Conservation (phyloP, 2,888 invertebrate species). For the Noctua comes region DNA sequence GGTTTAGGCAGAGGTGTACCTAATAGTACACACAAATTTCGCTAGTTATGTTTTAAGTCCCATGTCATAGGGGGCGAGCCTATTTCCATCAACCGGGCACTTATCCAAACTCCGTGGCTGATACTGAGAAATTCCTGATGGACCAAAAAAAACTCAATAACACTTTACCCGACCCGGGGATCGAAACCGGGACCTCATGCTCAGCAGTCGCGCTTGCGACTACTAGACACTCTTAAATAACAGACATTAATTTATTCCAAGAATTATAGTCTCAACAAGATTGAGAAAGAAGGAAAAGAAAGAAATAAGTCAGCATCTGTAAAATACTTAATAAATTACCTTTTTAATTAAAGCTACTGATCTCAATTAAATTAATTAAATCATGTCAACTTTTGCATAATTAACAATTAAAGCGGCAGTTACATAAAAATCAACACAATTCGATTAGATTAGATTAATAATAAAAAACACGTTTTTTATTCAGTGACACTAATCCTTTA, state of each 20-base stretch:
- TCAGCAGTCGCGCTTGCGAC: not conserved
- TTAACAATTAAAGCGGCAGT: not conserved
- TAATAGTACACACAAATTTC: not conserved
- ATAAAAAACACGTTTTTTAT: conserved; percentile 7
- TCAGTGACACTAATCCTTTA: conserved; percentile 23
- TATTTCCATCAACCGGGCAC: not conserved
- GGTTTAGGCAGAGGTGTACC: not conserved
- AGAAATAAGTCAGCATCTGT: not conserved
- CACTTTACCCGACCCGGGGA: not conserved
- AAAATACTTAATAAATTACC: not conserved
- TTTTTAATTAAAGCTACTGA: not conserved
- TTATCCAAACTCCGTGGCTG: not conserved
- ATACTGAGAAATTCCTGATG: not conserved
- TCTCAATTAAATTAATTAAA: not conserved
- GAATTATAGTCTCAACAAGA: not conserved
- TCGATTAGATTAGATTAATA: conserved; percentile 18
- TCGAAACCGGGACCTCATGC: not conserved
- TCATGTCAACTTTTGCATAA: conserved; percentile 10
- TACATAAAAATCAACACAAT: conserved; percentile 13
- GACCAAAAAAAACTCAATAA: not conserved
- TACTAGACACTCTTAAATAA: not conserved
- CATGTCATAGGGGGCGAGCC: not conserved
- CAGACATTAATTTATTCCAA: not conserved
- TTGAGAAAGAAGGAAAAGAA: not conserved
- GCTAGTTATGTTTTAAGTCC: not conserved